A percentile compares a stretch with the other conserved stretches of the same genome.
Conservation (phyloP, 2,113 vertebrate genomes). For the Mustelus asterias region DNA sequence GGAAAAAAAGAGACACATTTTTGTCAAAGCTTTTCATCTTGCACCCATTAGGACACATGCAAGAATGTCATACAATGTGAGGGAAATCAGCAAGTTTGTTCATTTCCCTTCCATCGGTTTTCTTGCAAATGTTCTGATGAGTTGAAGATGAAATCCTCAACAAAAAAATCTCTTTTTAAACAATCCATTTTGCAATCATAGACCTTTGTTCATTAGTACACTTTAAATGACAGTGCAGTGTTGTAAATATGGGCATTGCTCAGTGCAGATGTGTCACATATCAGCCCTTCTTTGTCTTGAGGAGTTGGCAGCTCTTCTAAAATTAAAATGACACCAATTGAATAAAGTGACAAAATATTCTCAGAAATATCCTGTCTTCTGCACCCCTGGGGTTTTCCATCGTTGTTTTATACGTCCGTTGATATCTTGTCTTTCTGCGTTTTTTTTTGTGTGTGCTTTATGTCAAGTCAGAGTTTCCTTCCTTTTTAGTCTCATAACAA, state of each 20-base stretch:
- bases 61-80: too few relatives aligned
- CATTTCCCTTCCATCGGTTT: too few relatives aligned
- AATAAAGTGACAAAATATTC: not conserved
- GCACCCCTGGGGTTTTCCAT: not conserved
- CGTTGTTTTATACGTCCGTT: not conserved
- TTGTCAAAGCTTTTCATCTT: too few relatives aligned
- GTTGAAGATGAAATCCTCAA: too few relatives aligned
- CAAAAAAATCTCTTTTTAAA: too few relatives aligned
- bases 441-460: not conserved
- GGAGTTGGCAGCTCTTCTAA: not conserved
- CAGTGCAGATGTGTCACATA: not conserved
- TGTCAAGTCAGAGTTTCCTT: not conserved
- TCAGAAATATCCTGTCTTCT: not conserved
- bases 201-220: not conserved
- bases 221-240: not conserved
- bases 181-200: not conserved
- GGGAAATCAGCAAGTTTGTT: too few relatives aligned
- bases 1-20: too few relatives aligned
- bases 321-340: not conserved
- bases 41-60: too few relatives aligned
- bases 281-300: not conserved
- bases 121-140: too few relatives aligned
- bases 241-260: not conserved
- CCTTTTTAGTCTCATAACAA: not conserved
- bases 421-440: not conserved